phyloP scores from a whole-genome alignment of 2,888 invertebrate genomes.

The Ceramica pisi region DNA sequence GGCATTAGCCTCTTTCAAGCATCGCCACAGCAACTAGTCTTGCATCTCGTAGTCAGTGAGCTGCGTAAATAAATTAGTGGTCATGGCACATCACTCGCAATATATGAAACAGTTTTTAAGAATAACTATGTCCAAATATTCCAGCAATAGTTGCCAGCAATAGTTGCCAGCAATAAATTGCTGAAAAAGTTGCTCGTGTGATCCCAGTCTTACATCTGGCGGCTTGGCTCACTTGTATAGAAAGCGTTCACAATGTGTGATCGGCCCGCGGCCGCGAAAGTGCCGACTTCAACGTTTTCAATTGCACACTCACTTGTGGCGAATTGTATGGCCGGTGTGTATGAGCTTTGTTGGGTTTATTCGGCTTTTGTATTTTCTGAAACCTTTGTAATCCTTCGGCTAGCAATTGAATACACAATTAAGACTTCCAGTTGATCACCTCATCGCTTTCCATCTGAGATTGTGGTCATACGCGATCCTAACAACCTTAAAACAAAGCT shows the following conservation, averaged over 20 bases:
- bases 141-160: not conserved
- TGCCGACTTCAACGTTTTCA: slow-evolving; percentile 54
- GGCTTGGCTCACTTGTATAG: slow-evolving; percentile 41
- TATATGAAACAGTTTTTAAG: no score
- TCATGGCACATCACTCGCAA: no score
- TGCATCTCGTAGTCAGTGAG: no score
- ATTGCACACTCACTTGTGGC: slow-evolving; percentile 52
- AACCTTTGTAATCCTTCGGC: not conserved
- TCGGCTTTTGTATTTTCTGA: not conserved
- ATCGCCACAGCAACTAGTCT: no score
- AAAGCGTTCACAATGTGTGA: slow-evolving; percentile 60
- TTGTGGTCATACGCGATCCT: no score
- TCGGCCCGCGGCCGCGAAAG: slow-evolving; percentile 65
- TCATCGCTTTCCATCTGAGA: no score
- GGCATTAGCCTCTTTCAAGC: no score
- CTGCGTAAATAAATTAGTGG: no score
- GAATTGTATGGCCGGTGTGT: slow-evolving; percentile 42
- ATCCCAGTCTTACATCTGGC: slow-evolving; percentile 22
- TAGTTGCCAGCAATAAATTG: not conserved
- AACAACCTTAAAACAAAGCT: no score
- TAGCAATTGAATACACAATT: not conserved
- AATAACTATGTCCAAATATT: no score
- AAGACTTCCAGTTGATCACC: no score
- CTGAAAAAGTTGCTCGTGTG: slow-evolving; percentile 24
- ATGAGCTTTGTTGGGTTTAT: slow-evolving; percentile 4